Evolutionary conservation across 2,113 vertebrate genomes (phyloP).

Genomic region (Speoplatyrhinus poulsoni): DNA sequence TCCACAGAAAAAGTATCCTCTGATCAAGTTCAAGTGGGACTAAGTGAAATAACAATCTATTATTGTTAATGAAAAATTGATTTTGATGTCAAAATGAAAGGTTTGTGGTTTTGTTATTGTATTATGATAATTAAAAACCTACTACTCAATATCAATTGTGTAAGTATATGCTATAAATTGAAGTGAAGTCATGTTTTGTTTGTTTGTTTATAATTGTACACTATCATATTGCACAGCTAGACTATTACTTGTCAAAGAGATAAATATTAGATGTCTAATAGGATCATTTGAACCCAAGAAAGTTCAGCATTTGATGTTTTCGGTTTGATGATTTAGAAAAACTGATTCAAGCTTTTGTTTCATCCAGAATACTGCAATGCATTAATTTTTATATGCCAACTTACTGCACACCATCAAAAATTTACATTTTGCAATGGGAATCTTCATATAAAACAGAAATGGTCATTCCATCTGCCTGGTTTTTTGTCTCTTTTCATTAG

Average conservation of each 20-base stretch:
- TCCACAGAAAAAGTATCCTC: too few relatives aligned
- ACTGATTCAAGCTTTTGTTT: background rate
- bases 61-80: too few relatives aligned
- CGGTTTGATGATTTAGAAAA: background rate
- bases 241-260: background rate
- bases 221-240: background rate
- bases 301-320: background rate
- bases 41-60: too few relatives aligned
- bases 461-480: background rate
- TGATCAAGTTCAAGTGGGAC: too few relatives aligned
- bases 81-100: too few relatives aligned
- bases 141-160: too few relatives aligned
- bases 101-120: too few relatives aligned
- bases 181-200: too few relatives aligned
- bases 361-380: background rate
- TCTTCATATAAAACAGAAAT: background rate
- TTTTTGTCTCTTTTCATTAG: background rate
- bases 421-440: background rate
- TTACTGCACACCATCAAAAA: background rate
- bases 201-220: background rate
- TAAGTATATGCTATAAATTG: too few relatives aligned
- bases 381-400: background rate
- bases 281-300: background rate
- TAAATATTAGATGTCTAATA: background rate
- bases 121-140: too few relatives aligned